Base-by-base conservation (phyloP, 2,113 vertebrate species). In the Cyprinus carpio region DNA sequence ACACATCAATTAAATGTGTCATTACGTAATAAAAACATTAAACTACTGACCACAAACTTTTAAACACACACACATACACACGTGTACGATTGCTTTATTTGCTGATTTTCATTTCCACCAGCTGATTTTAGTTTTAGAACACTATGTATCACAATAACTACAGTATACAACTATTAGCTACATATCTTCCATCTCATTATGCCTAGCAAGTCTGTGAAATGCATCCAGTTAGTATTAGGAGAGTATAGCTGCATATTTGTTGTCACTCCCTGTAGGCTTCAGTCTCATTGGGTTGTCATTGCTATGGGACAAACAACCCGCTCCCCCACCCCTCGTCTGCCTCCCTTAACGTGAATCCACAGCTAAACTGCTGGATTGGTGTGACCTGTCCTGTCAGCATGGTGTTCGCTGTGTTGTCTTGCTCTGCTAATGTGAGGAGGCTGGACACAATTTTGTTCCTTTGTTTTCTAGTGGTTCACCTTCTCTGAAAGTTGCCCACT, bases 201-300 rank as follows among this genome's bases (percentile, higher is more conserved):
- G 18, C 20, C 23, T 79, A 29, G 31, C 13, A 10, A 31, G 6
- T 58, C 60, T 80, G 65, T 67, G n/a, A 71, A 40, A 75, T 3
- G 65, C 13, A 46, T 72, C 16, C 49, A 31, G 34, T 43, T 56
- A 72, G 46, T 29, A 46, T 29, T 31, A 76, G 40, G 10, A n/a
- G 65, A 74, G 10, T 29, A 10, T 81, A 51, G 31, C 65, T 62
- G 51, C 76, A 60, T 25, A 64, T 81, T 67, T 81, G 80, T 81
- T 29, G 37, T 78, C 75, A n/a, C 27, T 60, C 69, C 74, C 81
- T 72, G 27, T 51, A 64, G 54, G 75, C 69, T 37, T 84, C 29
- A 34, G 65, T 84, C 75, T 72, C 86, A 84, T 72, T 87, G 86
- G 81, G 16, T 18, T 75, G 82, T 87, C 82, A 72, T 84, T 87